Evolutionary conservation across 2,113 vertebrate species (phyloP), one percentile per base, ranked within the genome.

Genomic region (Etheostoma spectabile): DNA sequence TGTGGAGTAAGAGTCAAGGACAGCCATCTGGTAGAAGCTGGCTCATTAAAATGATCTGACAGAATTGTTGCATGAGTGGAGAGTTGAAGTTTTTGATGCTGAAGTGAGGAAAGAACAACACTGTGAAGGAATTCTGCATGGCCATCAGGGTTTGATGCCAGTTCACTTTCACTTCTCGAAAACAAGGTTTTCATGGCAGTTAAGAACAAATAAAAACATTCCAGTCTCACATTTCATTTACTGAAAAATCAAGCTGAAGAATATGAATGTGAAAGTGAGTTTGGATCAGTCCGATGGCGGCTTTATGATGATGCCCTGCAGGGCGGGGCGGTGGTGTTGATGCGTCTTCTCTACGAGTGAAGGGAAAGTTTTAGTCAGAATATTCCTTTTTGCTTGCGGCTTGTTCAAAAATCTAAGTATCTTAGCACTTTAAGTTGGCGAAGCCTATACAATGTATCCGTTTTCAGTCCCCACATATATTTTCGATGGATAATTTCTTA

Each of bases 371-470:
- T 81, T 81, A 33, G 77, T 82, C 80, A 78, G 67, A 85, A 66
- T 89, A 69, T 80, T 86, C 55, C 71, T 90, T 90, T 75, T 87
- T 89, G 92, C 91, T 92, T 92, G 91, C 88, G 46, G 90, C 87
- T 90, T 92, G 89, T 91, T 87, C 15, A 60, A 61, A 71, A 71
- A 73, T 27, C 27, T 51, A 79, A 64, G 72, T 92, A 93, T 91
- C 65, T 90, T 87, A 92, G 94, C 94, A 95, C 93, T 94, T 95
- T 95, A 94, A 78, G 87, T 92, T 91, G 85, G 83, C 83, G 78
- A 66, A 90, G 86, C 84, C 89, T 87, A 81, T 83, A 83, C 42
- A 63, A 83, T 74, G 87, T 90, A 77, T 74, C 59, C 51, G 84
- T 88, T 79, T 78, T 89, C 72, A 59, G 83, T 90, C 68, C 88